A percentile compares a stretch with the other conserved stretches of the same genome.
Evolutionary conservation across 2,888 invertebrate genomes (phyloP).

Genomic region (Malthinus flaveolus): DNA sequence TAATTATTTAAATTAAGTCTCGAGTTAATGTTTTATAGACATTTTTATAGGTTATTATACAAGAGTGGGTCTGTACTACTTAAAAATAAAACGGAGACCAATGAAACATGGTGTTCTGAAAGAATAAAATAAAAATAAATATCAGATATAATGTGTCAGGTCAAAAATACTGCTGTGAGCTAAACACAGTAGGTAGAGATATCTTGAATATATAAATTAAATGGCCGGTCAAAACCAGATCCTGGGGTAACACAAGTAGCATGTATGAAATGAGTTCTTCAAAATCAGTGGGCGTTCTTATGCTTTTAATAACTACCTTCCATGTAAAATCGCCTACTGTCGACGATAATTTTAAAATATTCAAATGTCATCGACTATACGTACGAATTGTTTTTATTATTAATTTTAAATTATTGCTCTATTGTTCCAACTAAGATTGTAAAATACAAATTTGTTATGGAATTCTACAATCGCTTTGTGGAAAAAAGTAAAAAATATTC

Average conservation of each 20-base stretch:
- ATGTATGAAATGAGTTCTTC: conserved; percentile 52
- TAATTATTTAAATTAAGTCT: background rate
- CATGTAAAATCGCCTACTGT: conserved; percentile 49
- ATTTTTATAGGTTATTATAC: conserved; percentile 4
- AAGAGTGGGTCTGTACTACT: conserved; percentile 3
- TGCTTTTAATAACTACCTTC: conserved; percentile 51
- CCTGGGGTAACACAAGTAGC: conserved; percentile 53
- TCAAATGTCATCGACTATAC: conserved; percentile 44
- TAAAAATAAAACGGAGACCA: conserved; percentile 10
- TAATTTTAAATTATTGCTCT: background rate
- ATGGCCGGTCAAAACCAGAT: conserved; percentile 49
- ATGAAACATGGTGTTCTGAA: conserved; percentile 16
- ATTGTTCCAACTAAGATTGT: background rate
- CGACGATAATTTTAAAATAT: conserved; percentile 47
- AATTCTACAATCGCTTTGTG: too few relatives aligned
- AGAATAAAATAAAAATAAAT: conserved; percentile 28
- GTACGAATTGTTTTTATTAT: background rate
- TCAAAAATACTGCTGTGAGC: conserved; percentile 34
- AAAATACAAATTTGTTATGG: background rate
- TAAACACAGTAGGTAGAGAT: conserved; percentile 37
- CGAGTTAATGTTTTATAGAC: background rate
- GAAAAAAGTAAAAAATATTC: too few relatives aligned
- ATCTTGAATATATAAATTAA: conserved; percentile 43
- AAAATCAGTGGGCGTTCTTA: conserved; percentile 53
- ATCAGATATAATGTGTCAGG: conserved; percentile 35